Conservation (phyloP, 1,140 invertebrate genomes). For the Brachionus sp. region DNA sequence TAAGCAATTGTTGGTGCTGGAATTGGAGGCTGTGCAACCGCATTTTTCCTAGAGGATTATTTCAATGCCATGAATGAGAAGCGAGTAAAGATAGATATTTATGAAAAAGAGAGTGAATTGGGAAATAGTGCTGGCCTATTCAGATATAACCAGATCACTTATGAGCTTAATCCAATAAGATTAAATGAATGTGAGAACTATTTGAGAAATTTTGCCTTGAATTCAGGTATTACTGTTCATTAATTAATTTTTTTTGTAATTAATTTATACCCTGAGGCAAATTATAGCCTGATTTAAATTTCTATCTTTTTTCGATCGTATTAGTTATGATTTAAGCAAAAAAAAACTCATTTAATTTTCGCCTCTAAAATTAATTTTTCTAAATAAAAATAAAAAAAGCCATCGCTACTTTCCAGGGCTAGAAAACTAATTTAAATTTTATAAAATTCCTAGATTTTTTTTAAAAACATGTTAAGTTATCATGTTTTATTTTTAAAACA, state of each 20-base stretch:
- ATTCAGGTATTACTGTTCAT: background rate
- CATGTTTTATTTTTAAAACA: too few species aligned
- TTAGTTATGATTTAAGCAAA: background rate
- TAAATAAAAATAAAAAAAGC: too few species aligned
- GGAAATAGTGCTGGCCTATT: background rate
- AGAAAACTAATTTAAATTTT: too few species aligned
- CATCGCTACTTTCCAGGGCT: too few species aligned
- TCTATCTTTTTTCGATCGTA: background rate
- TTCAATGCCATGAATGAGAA: constrained; percentile 17
- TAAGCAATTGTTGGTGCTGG: constrained; percentile 37
- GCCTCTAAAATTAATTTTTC: background rate
- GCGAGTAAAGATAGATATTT: constrained; percentile 7
- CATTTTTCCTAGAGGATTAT: constrained; percentile 16
- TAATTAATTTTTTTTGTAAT: background rate
- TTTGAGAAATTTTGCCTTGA: constrained; percentile 8
- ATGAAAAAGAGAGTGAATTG: constrained; percentile 14
- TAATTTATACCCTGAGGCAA: background rate
- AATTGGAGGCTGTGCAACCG: constrained; percentile 8
- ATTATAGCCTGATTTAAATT: background rate
- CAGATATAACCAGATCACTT: background rate
- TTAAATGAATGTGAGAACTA: background rate
- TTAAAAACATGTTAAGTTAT: too few species aligned
- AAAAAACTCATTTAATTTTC: background rate
- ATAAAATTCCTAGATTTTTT: too few species aligned
- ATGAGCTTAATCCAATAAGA: background rate